Base-by-base conservation (phyloP, 2,797 vertebrate genomes). In the Avahi laniger region DNA sequence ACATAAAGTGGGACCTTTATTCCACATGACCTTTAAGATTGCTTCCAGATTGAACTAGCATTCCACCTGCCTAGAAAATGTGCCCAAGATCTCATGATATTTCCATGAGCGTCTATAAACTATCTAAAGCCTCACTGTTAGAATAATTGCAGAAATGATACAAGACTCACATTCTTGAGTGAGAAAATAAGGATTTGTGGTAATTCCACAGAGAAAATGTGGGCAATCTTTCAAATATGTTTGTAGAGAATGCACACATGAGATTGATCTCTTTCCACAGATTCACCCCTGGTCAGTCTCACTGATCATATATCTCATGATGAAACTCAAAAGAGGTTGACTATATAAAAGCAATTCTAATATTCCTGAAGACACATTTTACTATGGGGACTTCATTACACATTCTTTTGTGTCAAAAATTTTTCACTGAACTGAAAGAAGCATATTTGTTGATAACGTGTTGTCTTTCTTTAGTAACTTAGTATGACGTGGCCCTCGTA, bases 381-480 rank as follows among this genome's bases (percentile, higher is more conserved):
- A 0, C 0, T 46, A 12, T 30, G 76, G 93, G 26, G 13, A 41
- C 80, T 96, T 70, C 46, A 13, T 6, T 4, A 79, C 2, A 97
- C n/a, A 69, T 78, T 94, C 93, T 18, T 91, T 67, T 35, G 20
- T 65, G 17, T 88, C 76, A 48, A 11, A 4, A 38, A 14, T 28
- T 92, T 89, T 72, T 89, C 89, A 90, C 63, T 35, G 89, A 89
- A 28, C 65, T 3, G 13, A 89, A 87, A 93, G 78, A 95, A 78
- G 20, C 65, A 0, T 76, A 20, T 12, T 69, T 92, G 33, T 33
- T 81, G 78, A 24, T 50, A 13, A 41, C 4, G 1, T 70, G 43
- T n/a, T 46, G 33, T 79, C 43, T 89, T 94, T 63, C 22, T 89
- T 70, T 54, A 33, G 4, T 46, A 13, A 72, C 22, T 63, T 5